These are phyloP conservation scores for Telmatherina bonti DNA, from an alignment of 2,797 vertebrate genomes.

Conservation along the genomic window DNA sequence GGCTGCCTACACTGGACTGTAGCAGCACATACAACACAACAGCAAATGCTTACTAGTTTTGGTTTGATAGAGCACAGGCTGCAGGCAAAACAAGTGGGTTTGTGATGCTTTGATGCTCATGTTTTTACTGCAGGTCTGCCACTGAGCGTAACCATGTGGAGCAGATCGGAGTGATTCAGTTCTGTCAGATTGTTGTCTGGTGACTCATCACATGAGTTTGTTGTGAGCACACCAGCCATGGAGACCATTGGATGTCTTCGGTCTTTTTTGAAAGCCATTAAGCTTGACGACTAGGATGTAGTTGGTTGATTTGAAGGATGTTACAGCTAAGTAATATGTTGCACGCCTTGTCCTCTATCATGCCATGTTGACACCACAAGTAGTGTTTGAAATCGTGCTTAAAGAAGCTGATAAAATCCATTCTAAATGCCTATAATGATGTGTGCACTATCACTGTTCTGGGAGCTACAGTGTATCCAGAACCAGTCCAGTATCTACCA, in stretches of 20 bases:
- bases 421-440: background rate
- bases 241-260: constrained; percentile 2
- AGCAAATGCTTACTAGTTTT: background rate
- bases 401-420: background rate
- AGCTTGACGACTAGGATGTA: constrained; percentile 1
- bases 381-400: background rate
- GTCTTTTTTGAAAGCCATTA: background rate
- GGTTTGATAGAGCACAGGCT: background rate
- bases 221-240: background rate
- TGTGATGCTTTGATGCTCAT: background rate
- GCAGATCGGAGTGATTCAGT: background rate
- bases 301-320: background rate
- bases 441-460: background rate
- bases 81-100: background rate
- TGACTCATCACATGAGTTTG: background rate
- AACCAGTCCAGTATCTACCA: background rate
- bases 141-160: background rate
- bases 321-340: background rate
- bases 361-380: background rate
- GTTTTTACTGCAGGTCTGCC: constrained; percentile 3
- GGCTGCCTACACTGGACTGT: background rate
- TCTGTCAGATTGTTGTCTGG: background rate
- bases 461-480: background rate
- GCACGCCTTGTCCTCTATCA: background rate
- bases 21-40: background rate